phyloP scores from a whole-genome alignment of 1,140 invertebrate genomes.

The Drosophila eugracilis region DNA sequence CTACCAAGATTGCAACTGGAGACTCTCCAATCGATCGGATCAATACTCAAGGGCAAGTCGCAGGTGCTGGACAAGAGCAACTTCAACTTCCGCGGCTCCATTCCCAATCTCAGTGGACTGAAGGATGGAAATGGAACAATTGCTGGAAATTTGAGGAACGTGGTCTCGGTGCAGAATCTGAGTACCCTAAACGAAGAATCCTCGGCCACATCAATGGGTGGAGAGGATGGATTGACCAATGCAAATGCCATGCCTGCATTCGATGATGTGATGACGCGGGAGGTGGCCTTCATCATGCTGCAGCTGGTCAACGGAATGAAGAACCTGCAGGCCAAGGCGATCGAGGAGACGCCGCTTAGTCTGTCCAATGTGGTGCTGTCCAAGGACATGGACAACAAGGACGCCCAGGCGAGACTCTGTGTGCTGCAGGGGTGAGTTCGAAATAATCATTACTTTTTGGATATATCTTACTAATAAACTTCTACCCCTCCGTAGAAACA shows the following conservation, averaged over 20 bases:
- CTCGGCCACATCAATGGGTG: conserved; percentile 13
- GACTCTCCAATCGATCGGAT: conserved; percentile 88
- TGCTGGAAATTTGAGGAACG: conserved; percentile 65
- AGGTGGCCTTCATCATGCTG: conserved; percentile 90
- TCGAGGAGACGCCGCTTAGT: conserved; percentile 90
- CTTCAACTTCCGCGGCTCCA: conserved; percentile 82
- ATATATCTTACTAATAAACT: not conserved
- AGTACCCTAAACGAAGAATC: conserved; percentile 77
- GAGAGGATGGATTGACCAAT: conserved; percentile 49
- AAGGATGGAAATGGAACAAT: conserved; percentile 41
- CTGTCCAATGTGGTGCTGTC: conserved; percentile 86
- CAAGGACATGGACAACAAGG: conserved; percentile 86
- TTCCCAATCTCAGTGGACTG: conserved; percentile 73
- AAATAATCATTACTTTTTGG: too few species aligned
- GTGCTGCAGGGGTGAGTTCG: conserved; percentile 89
- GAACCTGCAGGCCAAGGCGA: conserved; percentile 92
- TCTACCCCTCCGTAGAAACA: conserved; percentile 46
- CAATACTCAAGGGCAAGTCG: conserved; percentile 86
- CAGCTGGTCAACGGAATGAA: conserved; percentile 93
- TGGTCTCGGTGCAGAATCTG: conserved; percentile 80
- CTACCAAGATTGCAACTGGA: conserved; percentile 89
- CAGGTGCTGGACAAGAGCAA: conserved; percentile 84
- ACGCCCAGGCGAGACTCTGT: conserved; percentile 87
- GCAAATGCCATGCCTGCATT: conserved; percentile 76
- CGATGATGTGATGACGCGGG: conserved; percentile 85